A percentile compares a stretch with the other conserved stretches of the same genome.
Evolutionary conservation across 2,113 vertebrate genomes (phyloP).

Genomic region (Indicator indicator): DNA sequence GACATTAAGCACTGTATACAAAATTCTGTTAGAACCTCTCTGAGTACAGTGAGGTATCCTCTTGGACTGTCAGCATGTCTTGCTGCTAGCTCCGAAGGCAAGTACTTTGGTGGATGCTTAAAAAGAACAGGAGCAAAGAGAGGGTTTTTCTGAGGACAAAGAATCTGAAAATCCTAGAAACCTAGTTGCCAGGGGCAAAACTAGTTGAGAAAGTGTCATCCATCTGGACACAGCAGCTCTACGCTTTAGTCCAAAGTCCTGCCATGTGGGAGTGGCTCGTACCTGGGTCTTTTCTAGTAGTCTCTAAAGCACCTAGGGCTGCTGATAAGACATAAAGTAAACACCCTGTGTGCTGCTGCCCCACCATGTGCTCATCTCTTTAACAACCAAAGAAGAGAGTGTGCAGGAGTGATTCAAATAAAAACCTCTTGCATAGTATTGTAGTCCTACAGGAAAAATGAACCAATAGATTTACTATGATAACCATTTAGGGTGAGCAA

Average conservation of each 20-base stretch:
- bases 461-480: not conserved
- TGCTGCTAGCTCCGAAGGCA: not conserved
- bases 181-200: not conserved
- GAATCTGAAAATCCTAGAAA: not conserved
- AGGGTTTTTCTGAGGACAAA: not conserved
- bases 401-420: not conserved
- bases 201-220: not conserved
- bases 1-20: not conserved
- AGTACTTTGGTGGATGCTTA: not conserved
- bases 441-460: not conserved
- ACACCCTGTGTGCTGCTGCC: not conserved
- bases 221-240: not conserved
- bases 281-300: slow-evolving; percentile 17
- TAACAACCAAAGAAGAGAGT: not conserved
- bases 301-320: not conserved
- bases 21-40: not conserved
- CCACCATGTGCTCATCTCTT: not conserved
- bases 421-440: not conserved
- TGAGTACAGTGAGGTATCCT: not conserved
- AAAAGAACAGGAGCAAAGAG: not conserved
- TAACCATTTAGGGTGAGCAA: not conserved
- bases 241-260: slow-evolving; percentile 37
- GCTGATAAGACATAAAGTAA: slow-evolving; percentile 53
- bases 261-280: not conserved
- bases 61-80: not conserved